Evolutionary conservation across 2,113 vertebrate species (phyloP).

Genomic region (Puma concolor): DNA sequence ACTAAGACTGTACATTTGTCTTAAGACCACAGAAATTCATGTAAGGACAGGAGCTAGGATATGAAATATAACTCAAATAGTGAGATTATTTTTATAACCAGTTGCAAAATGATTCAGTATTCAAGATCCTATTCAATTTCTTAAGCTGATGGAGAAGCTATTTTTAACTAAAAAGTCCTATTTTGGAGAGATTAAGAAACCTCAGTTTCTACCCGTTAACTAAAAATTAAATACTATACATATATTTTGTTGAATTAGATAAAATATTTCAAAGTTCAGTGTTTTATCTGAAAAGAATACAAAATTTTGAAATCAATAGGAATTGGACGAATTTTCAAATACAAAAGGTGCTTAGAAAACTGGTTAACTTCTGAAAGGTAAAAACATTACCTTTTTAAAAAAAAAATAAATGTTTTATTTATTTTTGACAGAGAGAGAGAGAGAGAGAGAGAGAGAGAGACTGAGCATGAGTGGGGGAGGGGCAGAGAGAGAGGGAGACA

Average conservation of each 20-base stretch:
- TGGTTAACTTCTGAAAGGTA: neutral
- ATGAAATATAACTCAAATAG: constrained; percentile 22
- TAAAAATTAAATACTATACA: neutral
- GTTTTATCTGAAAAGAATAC: neutral
- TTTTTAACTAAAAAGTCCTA: neutral
- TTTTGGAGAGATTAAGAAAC: neutral
- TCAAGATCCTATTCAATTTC: neutral
- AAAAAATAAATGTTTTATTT: neutral
- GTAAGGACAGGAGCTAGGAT: neutral
- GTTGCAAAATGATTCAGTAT: neutral
- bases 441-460: too few species aligned
- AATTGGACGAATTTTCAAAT: neutral
- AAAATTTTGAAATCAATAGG: neutral
- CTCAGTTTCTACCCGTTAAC: neutral
- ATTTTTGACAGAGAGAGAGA: too few species aligned
- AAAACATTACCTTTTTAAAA: neutral
- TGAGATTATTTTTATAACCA: neutral
- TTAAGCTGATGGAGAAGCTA: neutral
- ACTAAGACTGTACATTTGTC: constrained; percentile 17
- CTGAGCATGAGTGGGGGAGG: too few species aligned
- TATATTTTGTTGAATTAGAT: neutral
- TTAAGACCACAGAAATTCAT: neutral
- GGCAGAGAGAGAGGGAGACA: too few species aligned
- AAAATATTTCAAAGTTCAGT: neutral
- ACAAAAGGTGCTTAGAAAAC: neutral